A percentile compares a stretch with the other conserved stretches of the same genome.
These are phyloP conservation scores for Phymatocera aterrima DNA, from an alignment of 2,888 invertebrate species.

Conservation along the genomic window DNA sequence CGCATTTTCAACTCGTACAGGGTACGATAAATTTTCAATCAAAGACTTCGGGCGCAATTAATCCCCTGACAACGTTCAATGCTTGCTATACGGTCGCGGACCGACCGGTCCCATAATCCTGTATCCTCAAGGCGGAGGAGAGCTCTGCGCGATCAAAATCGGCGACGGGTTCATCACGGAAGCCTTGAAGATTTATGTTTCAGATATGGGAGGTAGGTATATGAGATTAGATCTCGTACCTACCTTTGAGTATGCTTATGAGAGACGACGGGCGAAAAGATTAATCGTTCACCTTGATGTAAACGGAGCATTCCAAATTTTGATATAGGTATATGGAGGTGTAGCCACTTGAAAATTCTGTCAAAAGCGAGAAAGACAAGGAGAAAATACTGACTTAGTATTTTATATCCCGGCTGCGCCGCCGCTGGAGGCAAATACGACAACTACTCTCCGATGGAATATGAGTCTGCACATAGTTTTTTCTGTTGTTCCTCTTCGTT, in stretches of 20 bases:
- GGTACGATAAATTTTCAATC: background rate
- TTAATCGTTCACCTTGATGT: slow-evolving; percentile 20
- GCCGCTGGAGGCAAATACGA: too few species aligned
- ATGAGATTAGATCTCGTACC: background rate
- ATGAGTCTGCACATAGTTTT: too few species aligned
- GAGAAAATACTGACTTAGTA: too few species aligned
- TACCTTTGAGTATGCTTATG: background rate
- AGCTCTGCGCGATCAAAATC: background rate
- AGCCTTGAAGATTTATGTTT: slow-evolving; percentile 33
- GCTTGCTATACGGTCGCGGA: slow-evolving; percentile 5
- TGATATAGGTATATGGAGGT: too few species aligned
- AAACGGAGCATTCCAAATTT: background rate
- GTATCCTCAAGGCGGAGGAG: background rate
- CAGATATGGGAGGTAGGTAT: background rate
- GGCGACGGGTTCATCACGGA: slow-evolving; percentile 25
- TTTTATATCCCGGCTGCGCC: too few species aligned
- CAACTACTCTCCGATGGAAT: too few species aligned
- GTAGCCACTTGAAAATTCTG: background rate
- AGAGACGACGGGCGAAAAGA: background rate
- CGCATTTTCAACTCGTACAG: background rate
- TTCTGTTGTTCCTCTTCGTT: too few species aligned
- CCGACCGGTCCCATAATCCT: background rate
- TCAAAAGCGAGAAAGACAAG: background rate
- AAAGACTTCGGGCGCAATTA: background rate
- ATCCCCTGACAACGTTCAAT: background rate